phyloP scores from a whole-genome alignment of 2,888 invertebrate genomes.

The Acanthopleura granulata region DNA sequence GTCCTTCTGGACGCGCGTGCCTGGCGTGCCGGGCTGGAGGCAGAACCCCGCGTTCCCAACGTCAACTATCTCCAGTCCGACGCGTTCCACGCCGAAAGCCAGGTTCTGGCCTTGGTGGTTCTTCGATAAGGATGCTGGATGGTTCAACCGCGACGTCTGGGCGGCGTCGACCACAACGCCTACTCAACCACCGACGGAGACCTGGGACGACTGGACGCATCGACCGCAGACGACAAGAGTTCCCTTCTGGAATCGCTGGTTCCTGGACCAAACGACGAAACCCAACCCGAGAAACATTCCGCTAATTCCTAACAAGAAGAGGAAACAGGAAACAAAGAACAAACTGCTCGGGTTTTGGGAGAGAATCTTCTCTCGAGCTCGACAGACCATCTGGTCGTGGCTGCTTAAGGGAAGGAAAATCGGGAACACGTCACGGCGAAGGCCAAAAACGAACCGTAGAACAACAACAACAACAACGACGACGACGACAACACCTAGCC shows the following conservation, averaged over 20 bases:
- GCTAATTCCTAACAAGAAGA: neutral
- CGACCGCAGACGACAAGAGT: neutral
- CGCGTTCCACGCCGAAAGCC: neutral
- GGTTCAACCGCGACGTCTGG: conserved; percentile 8
- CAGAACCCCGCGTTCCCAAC: neutral
- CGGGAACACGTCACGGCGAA: neutral
- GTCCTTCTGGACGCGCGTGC: conserved; percentile 2
- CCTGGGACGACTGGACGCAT: neutral
- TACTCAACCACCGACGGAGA: neutral
- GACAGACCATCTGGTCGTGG: conserved; percentile 4
- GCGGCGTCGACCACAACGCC: neutral
- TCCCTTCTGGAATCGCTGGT: conserved; percentile 10
- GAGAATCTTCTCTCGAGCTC: neutral
- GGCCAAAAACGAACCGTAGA: neutral
- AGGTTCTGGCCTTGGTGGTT: conserved; percentile 14
- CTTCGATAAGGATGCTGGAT: conserved; percentile 2
- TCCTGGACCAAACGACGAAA: neutral
- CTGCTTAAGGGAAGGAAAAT: neutral
- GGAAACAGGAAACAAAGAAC: neutral
- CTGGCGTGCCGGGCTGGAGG: neutral
- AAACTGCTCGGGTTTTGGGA: conserved; percentile 7
- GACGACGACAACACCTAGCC: neutral
- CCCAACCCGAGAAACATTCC: neutral
- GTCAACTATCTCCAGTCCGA: neutral
- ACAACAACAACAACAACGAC: neutral